Percentiles rank a stretch among this genome's conserved stretches.
These are phyloP conservation scores for Paramormyrops kingsleyae DNA, from an alignment of 2,113 vertebrate species.

Conservation along the genomic window DNA sequence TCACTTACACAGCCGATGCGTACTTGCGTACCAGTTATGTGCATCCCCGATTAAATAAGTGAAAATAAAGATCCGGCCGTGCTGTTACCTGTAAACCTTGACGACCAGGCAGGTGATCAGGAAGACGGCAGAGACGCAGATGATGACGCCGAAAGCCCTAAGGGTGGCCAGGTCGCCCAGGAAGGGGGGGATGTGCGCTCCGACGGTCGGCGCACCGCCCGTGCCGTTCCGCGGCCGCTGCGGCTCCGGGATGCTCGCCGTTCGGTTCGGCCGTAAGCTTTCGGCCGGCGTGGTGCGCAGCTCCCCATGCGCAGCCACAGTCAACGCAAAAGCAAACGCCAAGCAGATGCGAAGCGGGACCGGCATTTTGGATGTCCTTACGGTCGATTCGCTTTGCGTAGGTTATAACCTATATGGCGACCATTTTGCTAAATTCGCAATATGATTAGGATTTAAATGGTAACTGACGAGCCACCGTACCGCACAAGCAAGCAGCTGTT, in stretches of 20 bases:
- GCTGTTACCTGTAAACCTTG: conserved; percentile 61
- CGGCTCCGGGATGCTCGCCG: background rate
- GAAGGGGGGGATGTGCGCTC: conserved; percentile 42
- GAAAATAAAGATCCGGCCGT: background rate
- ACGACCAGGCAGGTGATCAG: conserved; percentile 63
- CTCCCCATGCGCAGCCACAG: background rate
- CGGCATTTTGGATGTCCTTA: background rate
- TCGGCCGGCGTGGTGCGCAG: conserved; percentile 13
- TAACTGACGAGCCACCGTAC: background rate
- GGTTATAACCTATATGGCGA: background rate
- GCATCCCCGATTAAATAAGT: background rate
- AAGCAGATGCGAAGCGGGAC: background rate
- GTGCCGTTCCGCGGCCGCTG: background rate
- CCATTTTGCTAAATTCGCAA: background rate
- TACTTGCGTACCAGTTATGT: background rate
- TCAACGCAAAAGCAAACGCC: background rate
- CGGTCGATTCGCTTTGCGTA: background rate
- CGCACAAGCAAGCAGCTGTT: background rate
- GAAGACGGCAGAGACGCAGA: conserved; percentile 54
- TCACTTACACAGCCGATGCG: background rate
- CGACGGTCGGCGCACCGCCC: background rate
- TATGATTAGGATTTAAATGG: background rate
- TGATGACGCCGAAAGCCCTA: conserved; percentile 62
- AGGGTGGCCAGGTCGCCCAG: conserved; percentile 58
- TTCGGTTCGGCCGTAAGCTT: conserved; percentile 24